phyloP scores from a whole-genome alignment of 1,140 invertebrate genomes.

The Ceratosolen fusciceps region DNA sequence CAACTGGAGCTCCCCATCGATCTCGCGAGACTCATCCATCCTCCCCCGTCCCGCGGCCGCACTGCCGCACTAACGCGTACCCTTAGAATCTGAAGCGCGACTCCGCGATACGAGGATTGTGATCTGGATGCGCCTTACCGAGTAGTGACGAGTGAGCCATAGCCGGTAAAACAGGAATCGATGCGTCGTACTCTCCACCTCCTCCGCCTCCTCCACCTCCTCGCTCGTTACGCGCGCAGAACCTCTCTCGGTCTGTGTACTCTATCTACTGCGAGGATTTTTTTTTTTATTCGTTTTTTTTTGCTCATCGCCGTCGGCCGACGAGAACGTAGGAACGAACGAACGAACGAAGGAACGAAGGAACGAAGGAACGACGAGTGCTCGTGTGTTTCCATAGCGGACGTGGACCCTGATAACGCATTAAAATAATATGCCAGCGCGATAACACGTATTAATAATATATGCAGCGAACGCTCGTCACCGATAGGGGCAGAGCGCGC shows the following conservation, averaged over 20 bases:
- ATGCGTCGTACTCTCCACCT: neutral
- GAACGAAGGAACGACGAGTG: neutral
- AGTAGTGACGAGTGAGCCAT: no score
- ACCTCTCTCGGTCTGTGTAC: neutral
- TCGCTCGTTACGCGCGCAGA: neutral
- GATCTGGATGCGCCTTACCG: no score
- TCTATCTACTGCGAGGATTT: constrained; percentile 17
- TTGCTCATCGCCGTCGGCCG: neutral
- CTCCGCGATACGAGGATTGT: no score
- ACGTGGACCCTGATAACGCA: constrained; percentile 38
- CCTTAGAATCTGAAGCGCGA: no score
- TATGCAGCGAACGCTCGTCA: neutral
- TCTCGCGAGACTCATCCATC: no score
- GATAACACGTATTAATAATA: constrained; percentile 39
- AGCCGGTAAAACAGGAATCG: constrained; percentile 2
- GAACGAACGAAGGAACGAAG: neutral
- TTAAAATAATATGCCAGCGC: constrained; percentile 43
- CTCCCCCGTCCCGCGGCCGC: no score
- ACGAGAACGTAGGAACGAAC: neutral
- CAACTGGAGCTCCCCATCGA: no score
- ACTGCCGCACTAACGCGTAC: no score
- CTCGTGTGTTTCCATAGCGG: constrained; percentile 24
- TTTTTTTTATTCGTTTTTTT: no score
- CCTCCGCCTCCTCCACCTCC: neutral
- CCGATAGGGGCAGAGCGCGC: neutral